Evolutionary conservation across 2,797 vertebrate genomes (phyloP).

Genomic region (Lagocephalus sceleratus): DNA sequence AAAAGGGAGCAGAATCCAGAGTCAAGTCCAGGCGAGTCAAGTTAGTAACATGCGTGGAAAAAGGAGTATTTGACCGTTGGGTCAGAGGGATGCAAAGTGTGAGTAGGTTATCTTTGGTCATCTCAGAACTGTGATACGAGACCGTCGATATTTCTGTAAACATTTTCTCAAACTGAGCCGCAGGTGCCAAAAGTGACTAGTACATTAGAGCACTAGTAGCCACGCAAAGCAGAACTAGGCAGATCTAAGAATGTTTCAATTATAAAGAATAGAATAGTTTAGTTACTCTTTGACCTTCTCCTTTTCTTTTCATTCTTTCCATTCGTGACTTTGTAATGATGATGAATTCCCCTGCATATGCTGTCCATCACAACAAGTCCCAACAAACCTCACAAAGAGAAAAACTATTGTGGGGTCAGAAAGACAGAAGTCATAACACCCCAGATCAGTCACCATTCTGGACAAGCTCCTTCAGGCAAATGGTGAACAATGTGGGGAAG

Average conservation of each 20-base stretch:
- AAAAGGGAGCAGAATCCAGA: no score
- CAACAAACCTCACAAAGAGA: slow-evolving; percentile 26
- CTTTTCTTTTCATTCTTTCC: neutral
- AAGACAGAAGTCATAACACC: slow-evolving; percentile 37
- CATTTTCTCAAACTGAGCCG: no score
- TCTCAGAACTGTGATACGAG: no score
- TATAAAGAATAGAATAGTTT: neutral
- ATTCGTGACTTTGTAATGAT: slow-evolving; percentile 3
- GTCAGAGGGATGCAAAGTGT: no score
- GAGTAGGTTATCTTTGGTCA: no score
- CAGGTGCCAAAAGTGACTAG: no score
- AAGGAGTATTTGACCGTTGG: no score
- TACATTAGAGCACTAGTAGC: no score
- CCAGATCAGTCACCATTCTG: slow-evolving; percentile 39
- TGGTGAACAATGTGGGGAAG: slow-evolving; percentile 22
- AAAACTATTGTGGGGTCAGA: slow-evolving; percentile 28
- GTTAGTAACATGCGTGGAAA: no score
- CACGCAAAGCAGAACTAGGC: neutral
- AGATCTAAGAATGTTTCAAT: neutral
- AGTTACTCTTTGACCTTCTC: neutral
- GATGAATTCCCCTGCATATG: slow-evolving; percentile 22
- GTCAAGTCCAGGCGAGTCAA: no score
- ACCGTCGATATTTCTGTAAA: no score
- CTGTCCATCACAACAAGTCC: slow-evolving; percentile 37
- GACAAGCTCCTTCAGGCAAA: slow-evolving; percentile 23